A percentile compares a stretch with the other conserved stretches of the same genome.
phyloP scores from a whole-genome alignment of 2,888 invertebrate species.

The Melitaea athalia region DNA sequence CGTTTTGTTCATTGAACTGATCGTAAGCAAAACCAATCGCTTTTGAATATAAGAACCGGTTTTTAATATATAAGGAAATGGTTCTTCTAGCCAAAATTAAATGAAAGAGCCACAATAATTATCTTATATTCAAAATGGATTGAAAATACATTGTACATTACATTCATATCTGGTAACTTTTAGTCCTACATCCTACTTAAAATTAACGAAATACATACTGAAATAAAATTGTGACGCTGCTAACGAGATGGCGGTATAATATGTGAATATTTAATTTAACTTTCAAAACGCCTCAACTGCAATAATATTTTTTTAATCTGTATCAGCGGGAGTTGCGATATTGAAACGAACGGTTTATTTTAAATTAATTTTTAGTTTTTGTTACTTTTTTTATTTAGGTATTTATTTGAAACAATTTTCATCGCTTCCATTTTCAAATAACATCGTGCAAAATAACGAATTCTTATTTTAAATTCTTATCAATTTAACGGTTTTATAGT shows the following conservation, averaged over 20 bases:
- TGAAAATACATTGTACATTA: conserved; percentile 62
- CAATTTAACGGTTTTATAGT: too few relatives aligned
- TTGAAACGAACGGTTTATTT: not conserved
- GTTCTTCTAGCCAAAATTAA: not conserved
- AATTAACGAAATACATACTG: conserved; percentile 41
- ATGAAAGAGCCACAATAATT: not conserved
- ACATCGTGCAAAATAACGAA: not conserved
- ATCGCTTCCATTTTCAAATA: not conserved
- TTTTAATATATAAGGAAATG: not conserved
- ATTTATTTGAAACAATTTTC: not conserved
- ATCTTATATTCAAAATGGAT: not conserved
- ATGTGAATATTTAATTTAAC: conserved; percentile 12
- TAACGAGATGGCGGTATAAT: conserved; percentile 35
- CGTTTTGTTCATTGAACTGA: too few relatives aligned
- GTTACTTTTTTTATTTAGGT: not conserved
- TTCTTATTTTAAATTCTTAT: too few relatives aligned
- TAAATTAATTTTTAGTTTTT: not conserved
- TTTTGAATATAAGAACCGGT: too few relatives aligned
- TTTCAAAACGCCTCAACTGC: not conserved
- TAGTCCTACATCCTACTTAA: conserved; percentile 60
- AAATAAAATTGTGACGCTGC: conserved; percentile 47
- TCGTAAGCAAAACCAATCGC: too few relatives aligned
- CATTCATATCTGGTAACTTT: conserved; percentile 67
- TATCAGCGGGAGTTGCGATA: not conserved
- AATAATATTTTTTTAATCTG: conserved; percentile 4